Conservation (phyloP, 2,888 invertebrate genomes). For the Diploptera punctata region DNA sequence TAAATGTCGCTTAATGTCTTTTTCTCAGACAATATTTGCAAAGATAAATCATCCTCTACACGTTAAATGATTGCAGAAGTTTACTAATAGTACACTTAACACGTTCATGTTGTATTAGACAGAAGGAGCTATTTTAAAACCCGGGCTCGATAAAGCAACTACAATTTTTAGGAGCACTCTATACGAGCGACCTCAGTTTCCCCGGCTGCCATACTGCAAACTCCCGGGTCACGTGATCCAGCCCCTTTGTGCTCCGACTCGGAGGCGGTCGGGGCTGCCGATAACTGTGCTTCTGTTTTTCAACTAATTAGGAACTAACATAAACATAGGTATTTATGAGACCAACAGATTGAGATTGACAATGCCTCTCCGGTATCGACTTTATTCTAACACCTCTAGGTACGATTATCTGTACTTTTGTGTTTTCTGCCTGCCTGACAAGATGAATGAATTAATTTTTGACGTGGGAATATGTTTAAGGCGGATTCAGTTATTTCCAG, state of each 20-base stretch:
- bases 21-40: slow-evolving; percentile 24
- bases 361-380: too few species aligned
- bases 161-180: slow-evolving; percentile 22
- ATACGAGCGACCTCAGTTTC: slow-evolving; percentile 13
- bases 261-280: slow-evolving; percentile 21
- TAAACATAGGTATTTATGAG: slow-evolving; percentile 18
- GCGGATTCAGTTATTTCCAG: too few species aligned
- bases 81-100: background rate
- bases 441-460: background rate
- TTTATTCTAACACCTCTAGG: too few species aligned
- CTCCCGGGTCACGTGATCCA: slow-evolving; percentile 55
- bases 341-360: background rate
- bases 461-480: too few species aligned
- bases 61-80: background rate
- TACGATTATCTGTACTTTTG: too few species aligned
- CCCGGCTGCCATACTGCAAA: slow-evolving; percentile 54
- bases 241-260: slow-evolving; percentile 45
- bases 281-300: slow-evolving; percentile 12
- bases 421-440: background rate
- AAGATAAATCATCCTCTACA: slow-evolving; percentile 8
- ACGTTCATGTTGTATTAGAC: slow-evolving; percentile 15
- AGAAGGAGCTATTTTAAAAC: slow-evolving; percentile 4
- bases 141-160: background rate
- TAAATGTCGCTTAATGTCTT: slow-evolving; percentile 23
- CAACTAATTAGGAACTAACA: slow-evolving; percentile 23